Conservation (phyloP, 2,888 invertebrate genomes). For the Automeris io region DNA sequence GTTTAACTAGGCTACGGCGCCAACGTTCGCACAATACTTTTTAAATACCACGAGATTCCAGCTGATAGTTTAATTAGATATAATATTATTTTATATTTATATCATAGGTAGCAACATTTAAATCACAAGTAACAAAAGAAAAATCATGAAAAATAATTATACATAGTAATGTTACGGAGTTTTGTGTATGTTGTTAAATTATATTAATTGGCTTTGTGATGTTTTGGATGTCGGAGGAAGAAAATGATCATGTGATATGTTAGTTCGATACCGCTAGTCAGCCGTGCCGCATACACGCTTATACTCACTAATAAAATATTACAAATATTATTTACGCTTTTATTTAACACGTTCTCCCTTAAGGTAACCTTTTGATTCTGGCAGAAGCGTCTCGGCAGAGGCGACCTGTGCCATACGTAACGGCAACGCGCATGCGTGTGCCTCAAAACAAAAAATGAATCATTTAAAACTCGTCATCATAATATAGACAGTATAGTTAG, state of each 20-base stretch:
- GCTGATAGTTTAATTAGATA: slow-evolving; percentile 16
- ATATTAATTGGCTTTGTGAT: slow-evolving; percentile 22
- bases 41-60: slow-evolving; percentile 26
- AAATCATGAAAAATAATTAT: not conserved
- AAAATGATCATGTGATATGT: slow-evolving; percentile 64
- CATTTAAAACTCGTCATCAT: too few species aligned
- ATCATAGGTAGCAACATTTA: slow-evolving; percentile 4
- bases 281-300: slow-evolving; percentile 74
- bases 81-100: not conserved
- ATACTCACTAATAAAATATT: slow-evolving; percentile 70
- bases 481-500: too few species aligned
- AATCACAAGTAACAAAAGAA: not conserved
- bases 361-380: too few species aligned
- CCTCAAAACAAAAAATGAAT: too few species aligned
- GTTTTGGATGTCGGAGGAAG: slow-evolving; percentile 30
- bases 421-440: too few species aligned
- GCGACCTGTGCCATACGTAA: too few species aligned
- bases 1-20: slow-evolving; percentile 50
- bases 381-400: too few species aligned
- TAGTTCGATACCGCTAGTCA: slow-evolving; percentile 69
- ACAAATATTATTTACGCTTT: slow-evolving; percentile 38
- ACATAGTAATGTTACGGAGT: not conserved
- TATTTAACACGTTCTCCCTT: slow-evolving; percentile 16
- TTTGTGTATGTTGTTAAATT: slow-evolving; percentile 11
- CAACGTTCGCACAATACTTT: slow-evolving; percentile 62